A percentile compares a stretch with the other conserved stretches of the same genome.
Conservation (phyloP, 2,888 invertebrate species). For the Rosalia funebris region DNA sequence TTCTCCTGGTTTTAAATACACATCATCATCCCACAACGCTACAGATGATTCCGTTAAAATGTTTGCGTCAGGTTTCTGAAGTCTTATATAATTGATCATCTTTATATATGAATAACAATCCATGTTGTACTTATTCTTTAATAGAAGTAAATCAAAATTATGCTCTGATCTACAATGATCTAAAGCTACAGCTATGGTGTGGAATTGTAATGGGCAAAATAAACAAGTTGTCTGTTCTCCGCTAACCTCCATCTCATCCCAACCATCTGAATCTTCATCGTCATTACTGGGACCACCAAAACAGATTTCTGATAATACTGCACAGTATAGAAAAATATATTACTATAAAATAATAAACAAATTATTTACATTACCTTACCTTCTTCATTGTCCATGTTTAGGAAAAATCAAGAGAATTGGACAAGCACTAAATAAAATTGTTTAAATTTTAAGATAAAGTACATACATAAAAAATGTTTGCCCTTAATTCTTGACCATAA, state of each 20-base stretch:
- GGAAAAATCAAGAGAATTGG: too few relatives aligned
- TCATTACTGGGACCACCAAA: constrained; percentile 38
- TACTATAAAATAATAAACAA: constrained; percentile 15
- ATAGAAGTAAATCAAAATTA: constrained; percentile 71
- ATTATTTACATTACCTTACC: not conserved
- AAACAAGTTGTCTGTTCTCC: constrained; percentile 71
- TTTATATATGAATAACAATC: constrained; percentile 86
- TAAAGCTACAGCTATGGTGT: constrained; percentile 73
- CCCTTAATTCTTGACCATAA: too few relatives aligned
- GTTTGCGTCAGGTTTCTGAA: constrained; percentile 69
- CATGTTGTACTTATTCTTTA: constrained; percentile 78
- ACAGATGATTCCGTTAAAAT: constrained; percentile 65
- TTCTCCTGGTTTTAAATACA: constrained; percentile 79
- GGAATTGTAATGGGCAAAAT: constrained; percentile 74
- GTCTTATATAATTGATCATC: constrained; percentile 82
- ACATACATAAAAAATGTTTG: too few relatives aligned
- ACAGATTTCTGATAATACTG: constrained; percentile 26
- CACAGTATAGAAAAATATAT: constrained; percentile 5
- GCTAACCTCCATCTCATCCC: constrained; percentile 68
- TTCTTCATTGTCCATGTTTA: constrained; percentile 1
- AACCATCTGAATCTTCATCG: constrained; percentile 65
- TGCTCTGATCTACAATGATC: constrained; percentile 75
- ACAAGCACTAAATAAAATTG: too few relatives aligned
- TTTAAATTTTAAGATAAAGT: too few relatives aligned
- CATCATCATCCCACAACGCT: constrained; percentile 78